phyloP scores from a whole-genome alignment of 2,888 invertebrate genomes.

The Proisotoma minuta region DNA sequence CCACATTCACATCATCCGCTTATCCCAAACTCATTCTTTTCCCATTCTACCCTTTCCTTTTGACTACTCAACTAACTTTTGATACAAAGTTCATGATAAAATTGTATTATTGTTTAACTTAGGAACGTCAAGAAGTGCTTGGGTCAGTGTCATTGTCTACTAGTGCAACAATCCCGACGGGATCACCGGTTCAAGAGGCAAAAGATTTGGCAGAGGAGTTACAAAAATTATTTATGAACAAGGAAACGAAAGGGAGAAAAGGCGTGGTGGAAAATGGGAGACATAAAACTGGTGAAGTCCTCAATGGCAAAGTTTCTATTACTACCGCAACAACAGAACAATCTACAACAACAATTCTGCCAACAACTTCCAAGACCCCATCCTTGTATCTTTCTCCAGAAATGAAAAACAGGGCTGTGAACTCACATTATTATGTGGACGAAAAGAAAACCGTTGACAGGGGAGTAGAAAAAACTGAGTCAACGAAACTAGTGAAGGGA shows the following conservation, averaged over 20 bases:
- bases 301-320: too few species aligned
- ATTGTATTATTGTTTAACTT: neutral
- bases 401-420: too few species aligned
- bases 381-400: too few species aligned
- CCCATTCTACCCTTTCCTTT: neutral
- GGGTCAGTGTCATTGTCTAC: neutral
- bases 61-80: too few species aligned
- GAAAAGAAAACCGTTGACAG: too few species aligned
- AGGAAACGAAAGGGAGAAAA: constrained; percentile 12
- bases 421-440: too few species aligned
- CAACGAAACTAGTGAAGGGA: neutral
- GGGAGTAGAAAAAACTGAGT: neutral
- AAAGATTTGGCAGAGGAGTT: constrained; percentile 37
- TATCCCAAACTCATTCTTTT: neutral
- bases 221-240: constrained; percentile 29
- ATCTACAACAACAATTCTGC: too few species aligned
- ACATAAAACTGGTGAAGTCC: too few species aligned
- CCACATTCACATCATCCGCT: neutral
- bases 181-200: constrained; percentile 35
- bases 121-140: neutral
- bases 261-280: constrained; percentile 8
- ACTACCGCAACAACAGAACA: too few species aligned
- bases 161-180: too few species aligned
- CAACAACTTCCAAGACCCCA: too few species aligned
- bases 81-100: neutral